phyloP scores from a whole-genome alignment of 64 coral and sea anemone genomes.

The Montipora foliosa region DNA sequence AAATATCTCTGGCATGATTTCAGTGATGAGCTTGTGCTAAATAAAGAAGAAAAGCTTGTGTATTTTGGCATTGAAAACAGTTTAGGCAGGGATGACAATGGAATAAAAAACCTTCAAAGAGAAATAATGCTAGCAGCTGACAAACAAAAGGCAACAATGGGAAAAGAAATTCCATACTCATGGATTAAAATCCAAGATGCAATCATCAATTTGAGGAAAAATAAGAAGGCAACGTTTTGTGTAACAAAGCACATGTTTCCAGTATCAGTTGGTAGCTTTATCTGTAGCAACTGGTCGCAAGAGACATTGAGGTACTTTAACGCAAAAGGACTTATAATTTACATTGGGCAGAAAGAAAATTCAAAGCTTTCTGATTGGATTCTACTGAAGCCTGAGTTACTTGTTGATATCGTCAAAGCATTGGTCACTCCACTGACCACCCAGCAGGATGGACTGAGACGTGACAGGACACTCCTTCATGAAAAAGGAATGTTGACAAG shows the following conservation, averaged over 20 bases:
- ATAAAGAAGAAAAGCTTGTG: slow-evolving; percentile 44
- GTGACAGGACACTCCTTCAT: not conserved
- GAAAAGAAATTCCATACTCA: slow-evolving; percentile 44
- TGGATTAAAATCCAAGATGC: slow-evolving; percentile 72
- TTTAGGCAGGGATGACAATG: slow-evolving; percentile 34
- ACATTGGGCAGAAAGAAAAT: not conserved
- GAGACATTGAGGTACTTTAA: slow-evolving; percentile 82
- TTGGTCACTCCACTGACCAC: slow-evolving; percentile 38
- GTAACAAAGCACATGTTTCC: not conserved
- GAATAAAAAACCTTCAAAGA: slow-evolving; percentile 28
- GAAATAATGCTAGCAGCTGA: slow-evolving; percentile 31
- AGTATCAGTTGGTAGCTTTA: slow-evolving; percentile 5
- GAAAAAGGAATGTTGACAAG: slow-evolving; percentile 44
- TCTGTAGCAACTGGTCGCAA: slow-evolving; percentile 38
- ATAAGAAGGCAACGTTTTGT: not conserved
- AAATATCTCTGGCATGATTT: slow-evolving; percentile 48
- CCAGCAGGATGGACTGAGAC: slow-evolving; percentile 13
- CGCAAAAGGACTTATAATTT: slow-evolving; percentile 75
- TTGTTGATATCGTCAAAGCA: slow-evolving; percentile 31
- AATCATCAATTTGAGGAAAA: slow-evolving; percentile 1
- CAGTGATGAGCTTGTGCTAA: slow-evolving; percentile 43
- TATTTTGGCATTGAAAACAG: slow-evolving; percentile 64
- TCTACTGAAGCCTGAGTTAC: slow-evolving; percentile 59
- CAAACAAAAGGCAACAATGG: not conserved
- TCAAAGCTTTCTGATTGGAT: slow-evolving; percentile 56